phyloP scores from a whole-genome alignment of 2,888 invertebrate species.

The Tinea pellionella region DNA sequence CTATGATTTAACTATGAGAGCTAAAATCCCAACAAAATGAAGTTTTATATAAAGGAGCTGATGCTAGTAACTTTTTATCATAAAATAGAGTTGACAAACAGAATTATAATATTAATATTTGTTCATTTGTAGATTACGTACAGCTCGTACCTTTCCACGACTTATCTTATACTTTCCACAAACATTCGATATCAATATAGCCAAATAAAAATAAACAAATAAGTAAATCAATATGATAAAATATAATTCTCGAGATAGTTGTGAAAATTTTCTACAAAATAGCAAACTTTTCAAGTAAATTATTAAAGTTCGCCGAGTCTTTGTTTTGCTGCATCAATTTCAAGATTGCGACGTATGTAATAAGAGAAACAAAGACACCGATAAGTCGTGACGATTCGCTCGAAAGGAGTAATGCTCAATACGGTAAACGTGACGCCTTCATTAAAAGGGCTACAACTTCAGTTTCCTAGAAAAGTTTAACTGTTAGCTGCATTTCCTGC shows the following conservation, averaged over 20 bases:
- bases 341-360: background rate
- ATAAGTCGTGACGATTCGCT: conserved; percentile 21
- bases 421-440: conserved; percentile 33
- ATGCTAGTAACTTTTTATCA: too few relatives aligned
- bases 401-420: conserved; percentile 20
- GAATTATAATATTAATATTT: conserved; percentile 1
- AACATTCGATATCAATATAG: conserved; percentile 11
- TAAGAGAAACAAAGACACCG: background rate
- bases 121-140: background rate
- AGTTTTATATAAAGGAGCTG: too few relatives aligned
- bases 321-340: background rate
- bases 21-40: too few relatives aligned
- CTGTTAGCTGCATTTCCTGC: conserved; percentile 33
- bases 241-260: background rate
- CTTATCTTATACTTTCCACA: conserved; percentile 15
- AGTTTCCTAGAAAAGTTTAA: conserved; percentile 33
- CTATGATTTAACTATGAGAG: too few relatives aligned
- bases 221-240: background rate
- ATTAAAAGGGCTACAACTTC: conserved; percentile 31
- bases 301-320: background rate
- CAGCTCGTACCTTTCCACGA: conserved; percentile 17
- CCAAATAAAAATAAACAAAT: conserved; percentile 9
- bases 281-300: too few relatives aligned
- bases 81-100: background rate
- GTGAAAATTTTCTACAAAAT: background rate